Evolutionary conservation across 2,888 invertebrate species (phyloP).

Genomic region (Aplocera efformata): DNA sequence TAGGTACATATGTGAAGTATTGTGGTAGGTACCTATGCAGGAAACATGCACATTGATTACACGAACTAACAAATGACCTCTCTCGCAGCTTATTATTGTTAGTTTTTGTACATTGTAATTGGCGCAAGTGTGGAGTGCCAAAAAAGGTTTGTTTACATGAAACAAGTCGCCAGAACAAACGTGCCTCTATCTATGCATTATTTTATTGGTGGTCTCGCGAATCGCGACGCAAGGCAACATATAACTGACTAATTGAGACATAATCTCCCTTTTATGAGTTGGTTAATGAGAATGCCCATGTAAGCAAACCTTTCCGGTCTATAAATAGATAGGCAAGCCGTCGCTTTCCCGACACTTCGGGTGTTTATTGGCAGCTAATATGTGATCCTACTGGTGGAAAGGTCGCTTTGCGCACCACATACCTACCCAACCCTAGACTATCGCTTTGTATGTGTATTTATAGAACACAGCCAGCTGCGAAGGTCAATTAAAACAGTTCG

Average conservation of each 20-base stretch:
- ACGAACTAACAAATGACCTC: conserved; percentile 36
- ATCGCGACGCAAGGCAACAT: no score
- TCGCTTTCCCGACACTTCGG: conserved; percentile 10
- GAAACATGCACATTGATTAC: no score
- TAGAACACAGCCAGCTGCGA: conserved; percentile 36
- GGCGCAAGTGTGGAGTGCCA: conserved; percentile 11
- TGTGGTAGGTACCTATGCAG: no score
- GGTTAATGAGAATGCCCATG: conserved; percentile 1
- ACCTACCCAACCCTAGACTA: conserved; percentile 21
- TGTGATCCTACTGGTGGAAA: conserved; percentile 28
- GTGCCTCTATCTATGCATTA: conserved; percentile 3
- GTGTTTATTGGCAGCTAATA: conserved; percentile 15
- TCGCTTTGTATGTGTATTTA: conserved; percentile 44
- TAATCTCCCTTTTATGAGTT: conserved; percentile 2
- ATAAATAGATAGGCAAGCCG: conserved; percentile 13
- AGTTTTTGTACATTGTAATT: conserved; percentile 30
- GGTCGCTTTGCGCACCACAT: conserved; percentile 34
- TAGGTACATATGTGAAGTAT: no score
- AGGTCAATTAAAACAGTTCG: conserved; percentile 27
- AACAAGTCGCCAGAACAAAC: conserved; percentile 1
- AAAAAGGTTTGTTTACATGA: conserved; percentile 18
- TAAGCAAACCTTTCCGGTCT: conserved; percentile 14
- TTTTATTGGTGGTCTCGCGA: no score
- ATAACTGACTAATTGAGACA: not conserved
- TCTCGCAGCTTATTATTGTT: conserved; percentile 38